These are phyloP conservation scores for Odontophorus gujanensis DNA, from an alignment of 2,113 vertebrate genomes.

Conservation along the genomic window DNA sequence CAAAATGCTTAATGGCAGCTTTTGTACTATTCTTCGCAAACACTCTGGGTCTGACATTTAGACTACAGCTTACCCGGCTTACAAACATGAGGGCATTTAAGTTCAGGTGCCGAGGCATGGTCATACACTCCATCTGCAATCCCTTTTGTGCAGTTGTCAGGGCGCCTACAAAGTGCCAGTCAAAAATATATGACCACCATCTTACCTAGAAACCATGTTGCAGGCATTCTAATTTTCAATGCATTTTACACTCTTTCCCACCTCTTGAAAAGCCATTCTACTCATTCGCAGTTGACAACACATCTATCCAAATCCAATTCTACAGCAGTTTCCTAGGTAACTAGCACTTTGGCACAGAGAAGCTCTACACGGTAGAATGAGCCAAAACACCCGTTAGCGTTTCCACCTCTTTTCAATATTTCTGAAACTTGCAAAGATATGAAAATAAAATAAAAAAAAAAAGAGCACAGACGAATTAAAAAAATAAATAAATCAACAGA, in stretches of 20 bases:
- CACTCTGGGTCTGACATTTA: neutral
- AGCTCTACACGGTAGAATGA: neutral
- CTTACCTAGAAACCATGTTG: neutral
- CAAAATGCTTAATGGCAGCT: neutral
- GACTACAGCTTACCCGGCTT: neutral
- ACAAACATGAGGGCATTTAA: neutral
- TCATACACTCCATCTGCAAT: neutral
- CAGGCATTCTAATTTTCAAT: neutral
- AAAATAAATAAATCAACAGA: neutral
- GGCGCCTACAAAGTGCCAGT: neutral
- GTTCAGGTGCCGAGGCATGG: neutral
- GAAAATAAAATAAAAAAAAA: neutral
- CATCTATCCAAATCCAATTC: slow-evolving; percentile 48
- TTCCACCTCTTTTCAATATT: slow-evolving; percentile 26
- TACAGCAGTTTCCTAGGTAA: slow-evolving; percentile 76
- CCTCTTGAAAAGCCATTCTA: slow-evolving; percentile 44
- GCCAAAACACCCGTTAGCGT: slow-evolving; percentile 40
- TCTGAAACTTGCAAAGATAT: slow-evolving; percentile 3
- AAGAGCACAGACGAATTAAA: neutral
- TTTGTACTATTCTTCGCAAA: neutral
- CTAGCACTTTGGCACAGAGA: slow-evolving; percentile 43
- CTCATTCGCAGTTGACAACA: slow-evolving; percentile 62
- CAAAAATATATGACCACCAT: neutral
- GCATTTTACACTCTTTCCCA: neutral
- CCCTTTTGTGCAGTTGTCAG: neutral